phyloP scores from a whole-genome alignment of 2,888 invertebrate genomes.

The Aricia artaxerxes region DNA sequence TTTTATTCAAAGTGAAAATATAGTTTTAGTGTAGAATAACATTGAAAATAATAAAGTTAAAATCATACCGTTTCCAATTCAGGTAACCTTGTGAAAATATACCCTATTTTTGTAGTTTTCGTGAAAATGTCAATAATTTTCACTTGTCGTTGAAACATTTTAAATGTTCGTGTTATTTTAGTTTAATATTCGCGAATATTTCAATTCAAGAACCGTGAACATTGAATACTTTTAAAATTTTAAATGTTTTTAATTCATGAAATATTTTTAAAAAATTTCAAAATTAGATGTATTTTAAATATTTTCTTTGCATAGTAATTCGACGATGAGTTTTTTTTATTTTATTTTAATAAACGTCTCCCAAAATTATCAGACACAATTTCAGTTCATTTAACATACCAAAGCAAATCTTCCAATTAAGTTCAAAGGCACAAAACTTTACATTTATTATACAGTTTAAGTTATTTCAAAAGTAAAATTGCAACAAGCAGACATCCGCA shows the following conservation, averaged over 20 bases:
- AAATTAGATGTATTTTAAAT: no score
- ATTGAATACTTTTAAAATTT: neutral
- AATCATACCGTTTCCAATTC: neutral
- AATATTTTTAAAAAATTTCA: neutral
- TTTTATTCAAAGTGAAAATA: neutral
- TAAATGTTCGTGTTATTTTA: neutral
- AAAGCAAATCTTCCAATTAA: no score
- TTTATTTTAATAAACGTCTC: no score
- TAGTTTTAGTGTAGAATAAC: neutral
- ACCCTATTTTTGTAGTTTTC: neutral
- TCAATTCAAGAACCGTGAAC: neutral
- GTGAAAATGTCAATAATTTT: neutral
- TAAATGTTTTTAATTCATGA: neutral
- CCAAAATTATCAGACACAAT: no score
- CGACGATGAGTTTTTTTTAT: neutral
- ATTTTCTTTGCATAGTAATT: neutral
- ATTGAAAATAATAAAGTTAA: neutral
- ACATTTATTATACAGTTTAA: no score
- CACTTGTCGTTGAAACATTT: neutral
- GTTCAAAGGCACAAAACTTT: no score
- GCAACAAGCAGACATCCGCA: neutral
- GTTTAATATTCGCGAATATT: neutral
- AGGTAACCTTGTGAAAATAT: neutral
- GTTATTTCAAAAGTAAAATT: neutral
- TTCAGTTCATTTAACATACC: no score